Base-by-base conservation (phyloP, 2,113 vertebrate genomes). In the Poicephalus gulielmi region DNA sequence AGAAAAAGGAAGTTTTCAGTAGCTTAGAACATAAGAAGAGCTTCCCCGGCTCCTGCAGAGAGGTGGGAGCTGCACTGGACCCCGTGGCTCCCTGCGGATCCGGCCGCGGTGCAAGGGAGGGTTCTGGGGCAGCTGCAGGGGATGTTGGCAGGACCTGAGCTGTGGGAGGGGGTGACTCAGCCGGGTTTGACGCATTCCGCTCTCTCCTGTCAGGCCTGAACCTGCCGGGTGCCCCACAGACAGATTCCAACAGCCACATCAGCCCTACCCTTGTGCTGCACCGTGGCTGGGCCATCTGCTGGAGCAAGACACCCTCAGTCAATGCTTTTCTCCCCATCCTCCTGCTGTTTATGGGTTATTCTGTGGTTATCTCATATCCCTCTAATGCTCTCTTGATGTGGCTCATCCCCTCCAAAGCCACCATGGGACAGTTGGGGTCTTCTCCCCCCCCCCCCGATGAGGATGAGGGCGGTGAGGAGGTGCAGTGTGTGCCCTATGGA, bases 201-300 rank as follows among this genome's bases (percentile, higher is more conserved):
- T 53, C 74, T 14, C 70, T 76, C 47, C 37, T 5, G 2, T 14
- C 79, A 3, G 3, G 52, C 20, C 71, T 68, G 44, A 68, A 68
- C 89, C 59, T 64, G 67, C 47, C 0, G 1, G 17, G 6, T 19
- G 13, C 53, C 53, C 8, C 0, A 6, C 33, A 67, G 59, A 20
- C 4, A 2, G n/a, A 35, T 31, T 22, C 69, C 1, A 1, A 31
- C 0, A 7, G 63, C 77, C 71, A 43, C 77, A 7, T 4, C 15
- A 17, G 41, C 28, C 67, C 46, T 47, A 57, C 55, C 75, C 8
- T 1, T 27, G 43, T 0, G 0, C 33, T 43, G 52, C 0, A 0
- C 57, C 0, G 0, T 24, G 33, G 62, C 28, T 2, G 4, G 33
- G 53, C 63, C 2, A 0, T 37, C 41, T 33, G 33, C 75, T 76